phyloP scores from a whole-genome alignment of 2,797 vertebrate species.

The Gobio occitaniae region DNA sequence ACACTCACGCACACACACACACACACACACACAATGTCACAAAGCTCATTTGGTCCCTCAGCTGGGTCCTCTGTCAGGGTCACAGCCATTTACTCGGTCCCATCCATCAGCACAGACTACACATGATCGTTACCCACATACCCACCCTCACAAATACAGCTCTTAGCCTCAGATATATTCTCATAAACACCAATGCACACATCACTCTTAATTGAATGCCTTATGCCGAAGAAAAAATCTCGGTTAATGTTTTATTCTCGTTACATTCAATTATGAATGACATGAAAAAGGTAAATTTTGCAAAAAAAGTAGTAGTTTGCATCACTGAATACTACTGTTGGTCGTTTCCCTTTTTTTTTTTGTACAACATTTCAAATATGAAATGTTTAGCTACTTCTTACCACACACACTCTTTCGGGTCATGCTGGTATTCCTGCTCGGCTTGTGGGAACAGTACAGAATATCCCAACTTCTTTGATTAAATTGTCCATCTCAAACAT shows the following conservation, averaged over 20 bases:
- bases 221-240: neutral
- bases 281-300: neutral
- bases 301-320: neutral
- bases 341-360: neutral
- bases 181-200: neutral
- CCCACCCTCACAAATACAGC: neutral
- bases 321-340: neutral
- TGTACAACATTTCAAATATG: neutral
- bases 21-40: slow-evolving; percentile 31
- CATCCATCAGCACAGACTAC: slow-evolving; percentile 46
- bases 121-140: slow-evolving; percentile 26
- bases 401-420: neutral
- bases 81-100: slow-evolving; percentile 41
- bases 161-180: neutral
- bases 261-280: neutral
- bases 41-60: slow-evolving; percentile 16
- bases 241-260: neutral
- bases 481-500: too few relatives aligned
- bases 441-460: neutral
- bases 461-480: neutral
- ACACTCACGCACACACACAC: neutral
- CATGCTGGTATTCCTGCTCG: neutral
- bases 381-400: neutral
- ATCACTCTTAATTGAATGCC: neutral
- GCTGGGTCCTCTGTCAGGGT: slow-evolving; percentile 53